phyloP scores from a whole-genome alignment of 2,797 vertebrate genomes.

The Pipistrellus nathusii region DNA sequence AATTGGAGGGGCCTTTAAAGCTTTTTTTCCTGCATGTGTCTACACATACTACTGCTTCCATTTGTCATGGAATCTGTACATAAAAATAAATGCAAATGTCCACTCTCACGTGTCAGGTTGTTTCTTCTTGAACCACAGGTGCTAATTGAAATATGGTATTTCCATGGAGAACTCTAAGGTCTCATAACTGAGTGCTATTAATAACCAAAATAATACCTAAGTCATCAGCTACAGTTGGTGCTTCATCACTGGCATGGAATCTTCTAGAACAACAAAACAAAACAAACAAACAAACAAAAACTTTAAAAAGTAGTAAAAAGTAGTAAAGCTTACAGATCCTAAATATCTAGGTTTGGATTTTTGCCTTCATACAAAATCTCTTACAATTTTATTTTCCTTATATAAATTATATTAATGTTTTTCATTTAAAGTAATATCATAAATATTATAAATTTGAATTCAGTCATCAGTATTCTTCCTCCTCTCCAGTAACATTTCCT shows the following conservation, averaged over 20 bases:
- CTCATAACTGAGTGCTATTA: not conserved
- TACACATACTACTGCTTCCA: not conserved
- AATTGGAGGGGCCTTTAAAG: not conserved
- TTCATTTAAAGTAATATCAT: conserved; percentile 6
- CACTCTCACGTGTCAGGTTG: not conserved
- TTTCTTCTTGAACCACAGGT: not conserved
- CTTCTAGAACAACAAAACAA: conserved; percentile 40
- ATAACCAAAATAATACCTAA: conserved; percentile 67
- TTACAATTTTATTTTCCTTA: conserved; percentile 60
- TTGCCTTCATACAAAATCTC: not conserved
- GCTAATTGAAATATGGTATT: not conserved
- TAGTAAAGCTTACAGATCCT: not conserved
- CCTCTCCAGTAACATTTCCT: too few relatives aligned
- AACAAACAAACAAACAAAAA: not conserved
- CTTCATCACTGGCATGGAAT: not conserved
- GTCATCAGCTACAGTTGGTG: not conserved
- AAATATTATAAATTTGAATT: not conserved
- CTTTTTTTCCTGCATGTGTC: not conserved
- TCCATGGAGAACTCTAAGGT: not conserved
- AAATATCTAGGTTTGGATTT: not conserved
- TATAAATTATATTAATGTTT: not conserved
- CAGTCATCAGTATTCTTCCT: too few relatives aligned
- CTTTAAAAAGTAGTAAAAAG: not conserved
- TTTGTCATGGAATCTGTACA: not conserved
- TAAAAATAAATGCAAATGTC: not conserved